Evolutionary conservation across 2,888 invertebrate genomes (phyloP).

Genomic region (Idaea straminata): DNA sequence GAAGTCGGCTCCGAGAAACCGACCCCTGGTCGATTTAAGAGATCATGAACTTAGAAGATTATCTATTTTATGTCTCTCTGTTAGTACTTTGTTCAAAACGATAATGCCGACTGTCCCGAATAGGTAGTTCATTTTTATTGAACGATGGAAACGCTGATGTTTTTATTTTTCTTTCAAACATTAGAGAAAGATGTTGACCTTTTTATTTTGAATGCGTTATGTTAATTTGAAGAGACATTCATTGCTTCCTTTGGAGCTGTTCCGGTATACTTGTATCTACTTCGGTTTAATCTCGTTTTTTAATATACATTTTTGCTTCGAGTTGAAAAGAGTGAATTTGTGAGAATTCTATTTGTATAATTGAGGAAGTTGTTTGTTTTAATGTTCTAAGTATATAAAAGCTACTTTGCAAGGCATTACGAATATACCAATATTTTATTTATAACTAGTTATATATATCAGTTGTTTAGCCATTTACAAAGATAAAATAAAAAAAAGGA

Average conservation of each 20-base stretch:
- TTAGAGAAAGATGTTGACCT: neutral
- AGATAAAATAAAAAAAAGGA: too few relatives aligned
- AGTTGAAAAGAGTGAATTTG: constrained; percentile 1
- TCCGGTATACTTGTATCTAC: constrained; percentile 8
- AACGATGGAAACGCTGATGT: neutral
- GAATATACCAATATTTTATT: too few relatives aligned
- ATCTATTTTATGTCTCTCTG: constrained; percentile 15
- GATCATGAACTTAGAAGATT: constrained; percentile 14
- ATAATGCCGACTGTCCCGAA: constrained; percentile 8
- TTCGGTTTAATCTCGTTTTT: constrained; percentile 15
- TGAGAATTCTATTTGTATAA: neutral
- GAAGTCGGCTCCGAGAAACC: constrained; percentile 14
- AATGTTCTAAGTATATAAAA: neutral
- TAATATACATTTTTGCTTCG: neutral
- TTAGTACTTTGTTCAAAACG: constrained; percentile 14
- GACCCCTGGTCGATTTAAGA: constrained; percentile 15
- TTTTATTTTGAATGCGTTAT: neutral
- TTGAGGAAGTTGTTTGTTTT: neutral
- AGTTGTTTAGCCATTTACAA: too few relatives aligned
- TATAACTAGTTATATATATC: too few relatives aligned
- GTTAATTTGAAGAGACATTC: neutral
- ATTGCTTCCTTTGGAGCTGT: constrained; percentile 7
- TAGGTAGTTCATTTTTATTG: constrained; percentile 4
- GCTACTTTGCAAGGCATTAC: neutral
- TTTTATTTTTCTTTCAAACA: constrained; percentile 1